A percentile compares a stretch with the other conserved stretches of the same genome.
These are phyloP conservation scores for Falcaria lacertinaria DNA, from an alignment of 2,888 invertebrate genomes.

Conservation along the genomic window DNA sequence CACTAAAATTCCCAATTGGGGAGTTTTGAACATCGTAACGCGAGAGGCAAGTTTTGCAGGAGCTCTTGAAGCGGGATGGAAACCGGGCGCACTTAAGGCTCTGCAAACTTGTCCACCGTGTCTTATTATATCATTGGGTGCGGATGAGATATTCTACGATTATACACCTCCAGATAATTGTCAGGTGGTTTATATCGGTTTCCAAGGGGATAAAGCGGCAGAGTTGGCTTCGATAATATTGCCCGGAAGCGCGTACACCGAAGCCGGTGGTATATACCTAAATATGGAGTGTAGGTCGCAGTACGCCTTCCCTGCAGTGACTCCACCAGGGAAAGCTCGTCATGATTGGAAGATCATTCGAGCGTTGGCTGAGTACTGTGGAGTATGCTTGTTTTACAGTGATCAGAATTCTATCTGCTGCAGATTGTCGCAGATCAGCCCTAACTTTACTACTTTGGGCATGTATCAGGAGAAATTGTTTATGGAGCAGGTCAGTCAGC, in stretches of 20 bases:
- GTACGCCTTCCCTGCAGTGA: constrained; percentile 90
- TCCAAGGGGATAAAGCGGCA: constrained; percentile 97
- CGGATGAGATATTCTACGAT: constrained; percentile 90
- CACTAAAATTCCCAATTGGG: constrained; percentile 32
- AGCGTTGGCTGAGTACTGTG: constrained; percentile 57
- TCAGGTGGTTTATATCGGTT: constrained; percentile 92
- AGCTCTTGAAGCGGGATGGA: constrained; percentile 96
- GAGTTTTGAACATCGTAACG: constrained; percentile 93
- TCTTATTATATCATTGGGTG: constrained; percentile 93
- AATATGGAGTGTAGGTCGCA: constrained; percentile 98
- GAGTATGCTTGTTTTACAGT: constrained; percentile 42
- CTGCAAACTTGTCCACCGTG: constrained; percentile 83
- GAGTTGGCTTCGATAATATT: constrained; percentile 92
- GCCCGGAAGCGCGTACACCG: constrained; percentile 98
- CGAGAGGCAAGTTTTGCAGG: constrained; percentile 95
- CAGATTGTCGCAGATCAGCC: constrained; percentile 58
- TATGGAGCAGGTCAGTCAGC: constrained; percentile 22
- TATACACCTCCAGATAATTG: constrained; percentile 87
- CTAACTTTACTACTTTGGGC: constrained; percentile 47
- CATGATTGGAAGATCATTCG: constrained; percentile 98
- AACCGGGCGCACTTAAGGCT: constrained; percentile 82
- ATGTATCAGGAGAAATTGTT: constrained; percentile 48
- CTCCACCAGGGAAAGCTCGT: constrained; percentile 95
- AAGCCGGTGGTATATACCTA: constrained; percentile 95
- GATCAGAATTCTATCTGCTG: constrained; percentile 39